Percentiles rank a stretch among this genome's conserved stretches.
phyloP scores from a whole-genome alignment of 2,888 invertebrate species.

The Philereme vetulata region DNA sequence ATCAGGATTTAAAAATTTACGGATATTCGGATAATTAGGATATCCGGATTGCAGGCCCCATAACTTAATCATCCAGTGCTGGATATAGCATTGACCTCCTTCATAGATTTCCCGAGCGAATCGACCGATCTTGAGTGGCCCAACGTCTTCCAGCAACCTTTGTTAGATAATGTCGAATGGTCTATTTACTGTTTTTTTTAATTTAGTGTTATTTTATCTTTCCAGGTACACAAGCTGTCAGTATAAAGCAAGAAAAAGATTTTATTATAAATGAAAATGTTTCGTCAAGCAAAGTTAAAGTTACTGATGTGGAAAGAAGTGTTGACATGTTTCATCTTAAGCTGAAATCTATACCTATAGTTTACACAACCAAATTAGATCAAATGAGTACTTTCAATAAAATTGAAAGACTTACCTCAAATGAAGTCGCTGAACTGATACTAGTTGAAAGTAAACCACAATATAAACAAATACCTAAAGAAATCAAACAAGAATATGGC shows the following conservation, averaged over 20 bases:
- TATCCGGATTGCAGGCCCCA: too few species aligned
- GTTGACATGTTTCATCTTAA: background rate
- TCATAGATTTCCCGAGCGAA: too few species aligned
- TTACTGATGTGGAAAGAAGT: background rate
- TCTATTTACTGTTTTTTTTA: too few species aligned
- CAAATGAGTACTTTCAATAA: slow-evolving; percentile 45
- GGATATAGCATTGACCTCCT: too few species aligned
- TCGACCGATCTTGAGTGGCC: too few species aligned
- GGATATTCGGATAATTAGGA: too few species aligned
- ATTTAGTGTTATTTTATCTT: background rate
- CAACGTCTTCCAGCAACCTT: too few species aligned
- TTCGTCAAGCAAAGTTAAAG: background rate
- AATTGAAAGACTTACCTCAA: slow-evolving; percentile 6
- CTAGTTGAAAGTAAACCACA: slow-evolving; percentile 46
- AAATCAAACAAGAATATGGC: slow-evolving; percentile 8
- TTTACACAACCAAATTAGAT: slow-evolving; percentile 53
- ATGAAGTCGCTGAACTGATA: slow-evolving; percentile 29
- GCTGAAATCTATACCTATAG: slow-evolving; percentile 27
- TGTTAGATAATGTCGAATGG: too few species aligned
- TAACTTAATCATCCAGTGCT: too few species aligned
- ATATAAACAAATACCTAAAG: background rate
- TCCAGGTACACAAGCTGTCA: slow-evolving; percentile 21
- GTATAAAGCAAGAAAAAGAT: slow-evolving; percentile 2
- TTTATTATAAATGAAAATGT: background rate
- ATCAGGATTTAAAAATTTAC: too few species aligned